Percentiles rank a stretch among this genome's conserved stretches.
Conservation (phyloP, 92 coral and sea anemone species). For the Zoanthus sociatus region DNA sequence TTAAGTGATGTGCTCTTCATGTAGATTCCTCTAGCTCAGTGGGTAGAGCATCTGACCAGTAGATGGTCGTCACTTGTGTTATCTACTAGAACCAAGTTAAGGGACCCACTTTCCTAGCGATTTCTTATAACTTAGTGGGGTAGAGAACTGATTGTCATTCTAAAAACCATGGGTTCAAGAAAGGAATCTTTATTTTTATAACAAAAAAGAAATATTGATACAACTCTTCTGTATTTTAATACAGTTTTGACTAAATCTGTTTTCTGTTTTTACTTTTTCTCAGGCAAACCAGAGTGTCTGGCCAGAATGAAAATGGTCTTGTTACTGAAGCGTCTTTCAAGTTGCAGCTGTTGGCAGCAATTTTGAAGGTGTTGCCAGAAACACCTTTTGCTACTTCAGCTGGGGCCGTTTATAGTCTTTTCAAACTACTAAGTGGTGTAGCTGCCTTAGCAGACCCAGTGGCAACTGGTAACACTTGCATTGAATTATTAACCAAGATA, state of each 20-base stretch:
- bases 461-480: conserved; percentile 71
- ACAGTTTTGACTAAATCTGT: neutral
- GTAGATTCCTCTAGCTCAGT: no score
- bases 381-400: conserved; percentile 78
- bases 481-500: conserved; percentile 80
- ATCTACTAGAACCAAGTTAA: no score
- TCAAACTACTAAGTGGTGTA: conserved; percentile 81
- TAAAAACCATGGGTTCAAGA: no score
- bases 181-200: no score
- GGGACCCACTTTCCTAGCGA: no score
- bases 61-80: no score
- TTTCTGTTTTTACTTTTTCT: neutral
- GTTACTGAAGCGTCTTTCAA: conserved; percentile 64
- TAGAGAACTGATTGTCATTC: no score
- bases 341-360: conserved; percentile 69
- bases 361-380: conserved; percentile 80
- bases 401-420: conserved; percentile 89
- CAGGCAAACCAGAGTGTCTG: conserved; percentile 55
- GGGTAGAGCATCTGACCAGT: no score
- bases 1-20: no score
- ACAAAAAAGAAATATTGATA: no score
- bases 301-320: conserved; percentile 44
- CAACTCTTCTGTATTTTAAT: no score
- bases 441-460: conserved; percentile 77
- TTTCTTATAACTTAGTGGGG: no score